These are phyloP conservation scores for Siniperca obscura DNA, from an alignment of 2,797 vertebrate genomes.

Conservation along the genomic window DNA sequence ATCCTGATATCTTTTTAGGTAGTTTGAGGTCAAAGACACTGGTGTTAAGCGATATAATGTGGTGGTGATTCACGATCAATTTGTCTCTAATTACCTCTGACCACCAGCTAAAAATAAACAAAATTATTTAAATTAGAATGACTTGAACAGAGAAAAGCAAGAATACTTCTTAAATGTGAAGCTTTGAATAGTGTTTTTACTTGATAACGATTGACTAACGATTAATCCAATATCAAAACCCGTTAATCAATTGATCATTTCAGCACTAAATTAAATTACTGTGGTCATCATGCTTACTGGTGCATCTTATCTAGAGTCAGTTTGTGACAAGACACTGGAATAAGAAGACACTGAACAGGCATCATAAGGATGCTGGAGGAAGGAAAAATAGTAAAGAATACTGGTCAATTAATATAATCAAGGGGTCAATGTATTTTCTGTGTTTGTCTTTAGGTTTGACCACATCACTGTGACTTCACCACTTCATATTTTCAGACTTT, in stretches of 20 bases:
- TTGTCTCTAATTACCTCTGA: neutral
- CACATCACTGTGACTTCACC: conserved; percentile 77
- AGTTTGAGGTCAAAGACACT: neutral
- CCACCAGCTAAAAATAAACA: neutral
- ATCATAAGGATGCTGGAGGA: neutral
- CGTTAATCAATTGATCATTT: neutral
- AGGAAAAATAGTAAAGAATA: neutral
- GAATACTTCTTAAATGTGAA: neutral
- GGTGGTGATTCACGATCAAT: neutral
- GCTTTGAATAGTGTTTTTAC: neutral
- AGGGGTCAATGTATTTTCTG: neutral
- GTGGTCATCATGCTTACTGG: neutral
- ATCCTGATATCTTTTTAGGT: too few species aligned
- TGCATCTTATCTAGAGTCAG: neutral
- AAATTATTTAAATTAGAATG: neutral
- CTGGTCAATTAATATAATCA: neutral
- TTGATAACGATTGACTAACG: neutral
- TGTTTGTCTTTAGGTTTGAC: conserved; percentile 71
- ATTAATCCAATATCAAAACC: neutral
- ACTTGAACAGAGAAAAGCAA: neutral
- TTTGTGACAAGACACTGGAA: neutral
- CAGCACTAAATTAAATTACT: neutral
- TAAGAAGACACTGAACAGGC: neutral
- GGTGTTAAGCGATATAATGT: neutral
- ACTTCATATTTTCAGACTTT: conserved; percentile 33